These are phyloP conservation scores for Hoplostethus atlanticus DNA, from an alignment of 2,797 vertebrate species.

Conservation along the genomic window DNA sequence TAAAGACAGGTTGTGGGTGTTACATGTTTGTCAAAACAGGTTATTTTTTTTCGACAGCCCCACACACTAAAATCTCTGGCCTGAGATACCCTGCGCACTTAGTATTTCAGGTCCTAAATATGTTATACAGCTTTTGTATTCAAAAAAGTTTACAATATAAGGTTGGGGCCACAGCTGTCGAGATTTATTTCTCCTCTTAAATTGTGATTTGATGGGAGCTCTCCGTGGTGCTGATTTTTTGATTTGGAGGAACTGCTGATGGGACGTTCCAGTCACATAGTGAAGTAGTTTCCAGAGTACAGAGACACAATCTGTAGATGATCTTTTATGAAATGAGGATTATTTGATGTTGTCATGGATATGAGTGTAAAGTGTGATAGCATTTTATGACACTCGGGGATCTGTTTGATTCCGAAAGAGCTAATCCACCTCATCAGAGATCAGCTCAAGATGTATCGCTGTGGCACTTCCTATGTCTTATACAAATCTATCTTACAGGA, in stretches of 20 bases:
- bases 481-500: background rate
- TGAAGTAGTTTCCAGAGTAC: background rate
- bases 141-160: background rate
- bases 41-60: background rate
- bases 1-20: background rate
- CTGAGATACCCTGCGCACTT: background rate
- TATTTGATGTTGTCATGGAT: background rate
- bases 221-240: constrained; percentile 77
- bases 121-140: background rate
- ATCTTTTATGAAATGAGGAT: background rate
- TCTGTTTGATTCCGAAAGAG: background rate
- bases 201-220: constrained; percentile 57
- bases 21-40: background rate
- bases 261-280: background rate
- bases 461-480: too few relatives aligned
- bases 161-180: background rate
- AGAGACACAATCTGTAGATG: background rate
- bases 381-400: background rate
- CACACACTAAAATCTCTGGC: background rate
- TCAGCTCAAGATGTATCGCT: background rate
- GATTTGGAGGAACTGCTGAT: constrained; percentile 9
- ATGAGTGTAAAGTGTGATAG: background rate
- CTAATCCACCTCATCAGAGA: background rate
- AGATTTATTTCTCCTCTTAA: background rate
- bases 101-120: background rate